These are phyloP conservation scores for Plotosus lineatus DNA, from an alignment of 2,113 vertebrate genomes.

Conservation along the genomic window DNA sequence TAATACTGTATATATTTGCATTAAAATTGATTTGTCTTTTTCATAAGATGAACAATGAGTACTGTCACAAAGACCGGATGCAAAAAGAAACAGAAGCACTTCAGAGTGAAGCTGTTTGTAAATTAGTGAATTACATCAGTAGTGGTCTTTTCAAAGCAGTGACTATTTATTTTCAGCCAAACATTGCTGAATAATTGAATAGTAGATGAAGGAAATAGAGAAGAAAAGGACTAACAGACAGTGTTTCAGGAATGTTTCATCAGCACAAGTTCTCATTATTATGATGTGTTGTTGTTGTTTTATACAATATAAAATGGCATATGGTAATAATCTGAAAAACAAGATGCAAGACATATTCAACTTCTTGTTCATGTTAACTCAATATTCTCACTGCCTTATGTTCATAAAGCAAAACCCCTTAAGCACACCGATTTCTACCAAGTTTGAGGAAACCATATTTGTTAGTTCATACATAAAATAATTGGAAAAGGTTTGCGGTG, in stretches of 20 bases:
- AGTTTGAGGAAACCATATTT: too few relatives aligned
- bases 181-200: not conserved
- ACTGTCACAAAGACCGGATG: not conserved
- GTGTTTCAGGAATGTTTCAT: not conserved
- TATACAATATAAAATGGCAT: not conserved
- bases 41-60: not conserved
- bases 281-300: not conserved
- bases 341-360: not conserved
- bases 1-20: not conserved
- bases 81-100: not conserved
- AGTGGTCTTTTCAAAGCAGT: not conserved
- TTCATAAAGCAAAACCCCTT: not conserved
- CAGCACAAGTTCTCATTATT: not conserved
- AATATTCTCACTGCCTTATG: not conserved
- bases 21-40: not conserved
- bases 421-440: not conserved
- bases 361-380: not conserved
- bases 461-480: not conserved
- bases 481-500: not conserved
- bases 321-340: not conserved
- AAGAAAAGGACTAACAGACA: not conserved
- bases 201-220: not conserved
- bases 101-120: conserved; percentile 2
- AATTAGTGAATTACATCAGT: not conserved
- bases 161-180: not conserved